Evolutionary conservation across 2,888 invertebrate species (phyloP).

Genomic region (Sphinx pinastri): DNA sequence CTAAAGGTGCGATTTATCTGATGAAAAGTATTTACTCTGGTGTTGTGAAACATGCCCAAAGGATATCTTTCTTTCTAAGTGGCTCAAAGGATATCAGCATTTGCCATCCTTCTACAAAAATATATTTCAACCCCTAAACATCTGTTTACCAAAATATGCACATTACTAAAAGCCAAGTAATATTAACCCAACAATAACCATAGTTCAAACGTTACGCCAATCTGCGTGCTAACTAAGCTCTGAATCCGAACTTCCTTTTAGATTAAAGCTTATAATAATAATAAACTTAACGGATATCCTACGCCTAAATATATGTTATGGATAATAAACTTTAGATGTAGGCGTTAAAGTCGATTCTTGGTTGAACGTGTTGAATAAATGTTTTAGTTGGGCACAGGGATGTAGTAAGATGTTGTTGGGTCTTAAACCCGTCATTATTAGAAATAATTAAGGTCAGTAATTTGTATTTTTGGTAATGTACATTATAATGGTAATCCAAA

Average conservation of each 20-base stretch:
- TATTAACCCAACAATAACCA: slow-evolving; percentile 37
- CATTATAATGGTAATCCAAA: too few species aligned
- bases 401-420: background rate
- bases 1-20: too few species aligned
- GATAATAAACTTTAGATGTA: slow-evolving; percentile 28
- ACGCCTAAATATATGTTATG: slow-evolving; percentile 24
- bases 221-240: slow-evolving; percentile 38
- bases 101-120: too few species aligned
- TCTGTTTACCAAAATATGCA: background rate
- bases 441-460: too few species aligned
- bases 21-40: too few species aligned
- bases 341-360: slow-evolving; percentile 34
- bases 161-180: slow-evolving; percentile 1
- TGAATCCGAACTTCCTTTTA: slow-evolving; percentile 50
- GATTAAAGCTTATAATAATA: slow-evolving; percentile 53
- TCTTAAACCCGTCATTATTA: background rate
- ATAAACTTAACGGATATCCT: slow-evolving; percentile 48
- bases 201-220: slow-evolving; percentile 38
- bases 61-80: too few species aligned
- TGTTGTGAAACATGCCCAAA: too few species aligned
- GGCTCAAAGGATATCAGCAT: too few species aligned
- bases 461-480: too few species aligned
- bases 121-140: background rate
- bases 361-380: slow-evolving; percentile 1
- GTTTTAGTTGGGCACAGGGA: slow-evolving; percentile 1